Evolutionary conservation across 2,113 vertebrate species (phyloP), one percentile per base, ranked within the genome.

Genomic region (Chrysochloris asiatica): DNA sequence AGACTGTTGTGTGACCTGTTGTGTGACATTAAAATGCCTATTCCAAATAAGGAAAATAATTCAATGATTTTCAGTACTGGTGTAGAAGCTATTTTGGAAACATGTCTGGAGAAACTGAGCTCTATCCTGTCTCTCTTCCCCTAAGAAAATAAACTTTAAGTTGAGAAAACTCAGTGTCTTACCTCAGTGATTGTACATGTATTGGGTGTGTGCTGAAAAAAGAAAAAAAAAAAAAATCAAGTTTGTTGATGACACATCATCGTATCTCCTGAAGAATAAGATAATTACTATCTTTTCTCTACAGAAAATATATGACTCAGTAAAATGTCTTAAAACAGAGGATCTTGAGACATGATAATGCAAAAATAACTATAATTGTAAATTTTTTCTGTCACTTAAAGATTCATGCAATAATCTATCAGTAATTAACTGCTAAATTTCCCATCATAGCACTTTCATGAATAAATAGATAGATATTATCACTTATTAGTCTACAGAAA

Each of bases 221-320:
- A 16, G 30, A 4, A 6, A 43, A 14, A 30, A 22, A 6, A n/a
- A 0, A 0, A 16, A 16, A 21, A 4, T 54, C 4, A 19, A 21
- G 30, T 7, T 52, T 48, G 41, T 33, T 63, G 61, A 13, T 63
- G 61, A 14, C 4, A 12, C 61, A 33, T 63, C 61, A 63, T 33
- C 61, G 14, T 5, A 63, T 63, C 30, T 30, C 61, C 28, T 63
- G 30, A 33, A 63, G 61, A 63, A 7, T 33, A n/a, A 14, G 13
- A 63, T 8, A 63, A 63, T 63, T 63, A 63, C 7, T n/a, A 28
- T 33, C 61, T 63, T 63, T 63, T 30, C 61, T 63, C 30, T 33
- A 14, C 14, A 30, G 61, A 63, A 12, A 63, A 56, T 22, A 21
- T 56, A 22, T 56, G 19, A 13, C 21, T 63, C 61, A 63, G 33